Evolutionary conservation across 2,888 invertebrate genomes (phyloP).

Genomic region (Nephrotoma flavescens): DNA sequence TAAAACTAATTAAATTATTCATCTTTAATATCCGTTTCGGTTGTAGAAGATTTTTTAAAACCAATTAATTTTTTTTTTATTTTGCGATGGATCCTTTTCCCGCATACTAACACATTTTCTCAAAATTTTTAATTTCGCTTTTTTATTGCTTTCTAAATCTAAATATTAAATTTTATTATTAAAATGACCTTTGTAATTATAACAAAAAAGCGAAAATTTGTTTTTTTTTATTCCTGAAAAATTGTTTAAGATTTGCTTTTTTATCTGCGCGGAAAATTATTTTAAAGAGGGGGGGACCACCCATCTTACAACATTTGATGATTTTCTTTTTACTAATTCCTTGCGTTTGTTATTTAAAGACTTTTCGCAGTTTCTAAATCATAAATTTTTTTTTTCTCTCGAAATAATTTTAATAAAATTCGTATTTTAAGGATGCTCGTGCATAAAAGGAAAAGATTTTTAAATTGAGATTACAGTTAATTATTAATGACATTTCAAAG

Average conservation of each 20-base stretch:
- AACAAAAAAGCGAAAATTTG: neutral
- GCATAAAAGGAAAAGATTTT: neutral
- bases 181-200: neutral
- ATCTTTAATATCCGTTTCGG: neutral
- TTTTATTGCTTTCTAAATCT: neutral
- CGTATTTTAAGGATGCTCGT: neutral
- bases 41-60: neutral
- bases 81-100: neutral
- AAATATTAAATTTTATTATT: neutral
- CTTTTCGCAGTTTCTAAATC: neutral
- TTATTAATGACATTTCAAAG: neutral
- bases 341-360: neutral
- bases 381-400: neutral
- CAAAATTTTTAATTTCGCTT: neutral
- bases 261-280: neutral
- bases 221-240: neutral
- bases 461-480: neutral
- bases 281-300: neutral
- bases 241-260: neutral
- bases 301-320: neutral
- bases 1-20: neutral
- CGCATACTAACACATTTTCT: neutral
- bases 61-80: neutral
- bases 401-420: neutral
- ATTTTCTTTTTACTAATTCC: neutral